A percentile compares a stretch with the other conserved stretches of the same genome.
Evolutionary conservation across 1,140 invertebrate genomes (phyloP).

Genomic region (Tenebrio molitor): DNA sequence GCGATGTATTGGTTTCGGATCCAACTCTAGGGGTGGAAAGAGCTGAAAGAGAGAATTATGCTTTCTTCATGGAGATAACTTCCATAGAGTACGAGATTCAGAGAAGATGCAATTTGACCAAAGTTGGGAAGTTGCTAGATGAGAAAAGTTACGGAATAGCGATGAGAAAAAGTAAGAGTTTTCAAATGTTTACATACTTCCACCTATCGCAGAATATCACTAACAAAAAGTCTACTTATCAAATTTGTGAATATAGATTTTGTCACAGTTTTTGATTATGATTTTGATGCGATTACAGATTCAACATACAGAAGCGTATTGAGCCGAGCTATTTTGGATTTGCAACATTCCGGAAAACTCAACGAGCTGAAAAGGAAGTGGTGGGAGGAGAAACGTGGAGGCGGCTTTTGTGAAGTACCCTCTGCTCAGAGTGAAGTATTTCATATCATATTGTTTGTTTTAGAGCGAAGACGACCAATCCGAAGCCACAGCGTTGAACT

Average conservation of each 20-base stretch:
- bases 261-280: no score
- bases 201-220: no score
- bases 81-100: conserved; percentile 78
- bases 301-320: conserved; percentile 79
- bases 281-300: conserved; percentile 70
- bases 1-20: conserved; percentile 72
- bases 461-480: conserved; percentile 65
- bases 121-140: conserved; percentile 78
- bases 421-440: no score
- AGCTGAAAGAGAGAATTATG: conserved; percentile 75
- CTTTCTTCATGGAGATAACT: conserved; percentile 82
- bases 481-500: conserved; percentile 69
- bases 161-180: conserved; percentile 76
- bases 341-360: conserved; percentile 84
- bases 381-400: conserved; percentile 85
- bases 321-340: conserved; percentile 79
- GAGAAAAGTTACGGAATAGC: conserved; percentile 87
- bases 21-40: conserved; percentile 78
- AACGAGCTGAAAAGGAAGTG: conserved; percentile 84
- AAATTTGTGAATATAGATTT: no score
- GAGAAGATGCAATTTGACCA: conserved; percentile 76
- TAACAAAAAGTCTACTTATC: no score
- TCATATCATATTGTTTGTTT: no score
- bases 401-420: conserved; percentile 78
- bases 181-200: not conserved